Base-by-base conservation (phyloP, 1,140 invertebrate species). In the Trichonephila clavata region DNA sequence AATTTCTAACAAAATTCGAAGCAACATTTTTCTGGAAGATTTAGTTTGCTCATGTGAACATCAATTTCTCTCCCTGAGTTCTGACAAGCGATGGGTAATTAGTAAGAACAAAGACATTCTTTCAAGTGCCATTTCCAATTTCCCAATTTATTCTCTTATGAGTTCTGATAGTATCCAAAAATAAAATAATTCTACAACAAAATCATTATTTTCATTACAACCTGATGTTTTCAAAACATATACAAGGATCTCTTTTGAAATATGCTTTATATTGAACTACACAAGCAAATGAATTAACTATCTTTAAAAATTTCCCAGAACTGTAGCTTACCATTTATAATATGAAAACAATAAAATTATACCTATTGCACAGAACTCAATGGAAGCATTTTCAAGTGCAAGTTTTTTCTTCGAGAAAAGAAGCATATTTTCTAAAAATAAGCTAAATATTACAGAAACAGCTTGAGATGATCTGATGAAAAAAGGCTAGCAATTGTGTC, bases 11-110 rank as follows among this genome's bases (percentile, higher is more conserved):
- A 39, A 92, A 92, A 86, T 27, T 21, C 32, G 27, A 50, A 32
- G 27, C 59, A 39, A 24, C n/a, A 65, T 65, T 86, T 92, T 86
- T 86, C 61, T 77, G 65, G 71, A 24, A 86, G 68, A 61, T 93
- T 77, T 87, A 24, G 20, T 80, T 87, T 61, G 57, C 32, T 93
- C 86, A 93, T 86, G 92, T 81, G 81, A 65, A 88, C 71, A 86
- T 93, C 84, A 86, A 39, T 86, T 81, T 88, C 86, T 80, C 86
- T 93, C 92, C 92, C 92, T 93, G 92, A 93, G 92, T 93, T 93
- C 84, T 87, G 92, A 80, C 63, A 81, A 59, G 21, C 43, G 43
- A 80, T 71, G 65, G 39, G 27, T 65, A 80, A 68, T 50, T n/a
- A 50, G 27, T 87, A 93, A 93, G 84, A 92, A 86, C 61, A 71